Percentiles rank a stretch among this genome's conserved stretches.
Conservation (phyloP, 2,113 vertebrate genomes). For the Setophaga kirtlandii region DNA sequence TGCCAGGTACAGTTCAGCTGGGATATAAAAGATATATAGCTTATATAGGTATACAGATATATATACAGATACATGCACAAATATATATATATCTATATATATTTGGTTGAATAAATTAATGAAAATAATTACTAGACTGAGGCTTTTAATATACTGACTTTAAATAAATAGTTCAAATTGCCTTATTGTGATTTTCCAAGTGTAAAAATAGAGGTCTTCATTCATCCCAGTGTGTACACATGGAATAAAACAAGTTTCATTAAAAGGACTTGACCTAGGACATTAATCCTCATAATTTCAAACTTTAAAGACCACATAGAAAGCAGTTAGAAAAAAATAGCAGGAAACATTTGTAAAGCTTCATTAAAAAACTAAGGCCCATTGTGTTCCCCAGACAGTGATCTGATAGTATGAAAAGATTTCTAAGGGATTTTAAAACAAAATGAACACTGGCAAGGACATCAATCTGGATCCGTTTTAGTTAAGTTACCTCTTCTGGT, state of each 20-base stretch:
- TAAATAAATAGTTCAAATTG: background rate
- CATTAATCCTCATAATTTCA: background rate
- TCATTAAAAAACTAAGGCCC: background rate
- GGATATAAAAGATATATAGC: background rate
- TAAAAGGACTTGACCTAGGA: background rate
- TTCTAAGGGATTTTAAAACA: background rate
- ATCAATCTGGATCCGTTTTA: background rate
- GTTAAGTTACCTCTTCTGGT: background rate
- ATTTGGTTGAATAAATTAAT: background rate
- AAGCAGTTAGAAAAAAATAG: background rate
- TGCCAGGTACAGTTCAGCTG: background rate
- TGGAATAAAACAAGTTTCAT: background rate
- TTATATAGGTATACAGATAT: background rate
- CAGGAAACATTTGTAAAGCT: conserved; percentile 22
- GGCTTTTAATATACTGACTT: background rate
- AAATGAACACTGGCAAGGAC: background rate
- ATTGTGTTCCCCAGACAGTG: background rate
- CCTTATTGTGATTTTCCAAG: background rate
- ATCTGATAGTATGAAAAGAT: background rate
- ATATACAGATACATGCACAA: too few species aligned
- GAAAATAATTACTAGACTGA: background rate
- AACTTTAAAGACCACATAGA: background rate
- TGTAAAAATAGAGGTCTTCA: background rate
- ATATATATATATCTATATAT: background rate
- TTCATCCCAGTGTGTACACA: background rate